phyloP scores from a whole-genome alignment of 2,888 invertebrate genomes.

The Patella caerulea region DNA sequence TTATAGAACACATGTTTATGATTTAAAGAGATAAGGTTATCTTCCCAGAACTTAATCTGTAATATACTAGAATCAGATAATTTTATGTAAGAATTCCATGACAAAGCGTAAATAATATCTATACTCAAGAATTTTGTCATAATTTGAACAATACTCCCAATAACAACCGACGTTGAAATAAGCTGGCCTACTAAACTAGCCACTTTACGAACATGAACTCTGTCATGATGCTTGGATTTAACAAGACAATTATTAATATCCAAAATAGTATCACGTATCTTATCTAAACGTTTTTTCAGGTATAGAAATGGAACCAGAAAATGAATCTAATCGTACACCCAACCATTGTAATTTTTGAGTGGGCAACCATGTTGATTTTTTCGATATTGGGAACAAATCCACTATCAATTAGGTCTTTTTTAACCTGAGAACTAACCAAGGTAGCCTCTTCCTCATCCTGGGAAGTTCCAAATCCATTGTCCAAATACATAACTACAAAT shows the following conservation, averaged over 20 bases:
- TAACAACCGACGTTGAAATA: neutral
- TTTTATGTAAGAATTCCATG: slow-evolving; percentile 26
- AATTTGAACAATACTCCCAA: neutral
- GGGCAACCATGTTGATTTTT: neutral
- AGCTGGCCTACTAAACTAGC: neutral
- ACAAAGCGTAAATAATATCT: slow-evolving; percentile 17
- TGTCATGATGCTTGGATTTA: neutral
- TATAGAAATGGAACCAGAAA: neutral
- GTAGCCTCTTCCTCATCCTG: neutral
- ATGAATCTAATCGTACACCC: neutral
- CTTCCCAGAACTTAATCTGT: slow-evolving; percentile 18
- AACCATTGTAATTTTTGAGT: neutral
- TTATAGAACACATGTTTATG: too few relatives aligned
- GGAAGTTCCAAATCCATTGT: neutral
- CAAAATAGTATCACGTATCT: neutral
- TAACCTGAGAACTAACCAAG: neutral
- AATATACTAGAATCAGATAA: slow-evolving; percentile 19
- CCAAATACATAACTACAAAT: too few relatives aligned
- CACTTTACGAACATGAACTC: neutral
- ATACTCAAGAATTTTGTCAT: slow-evolving; percentile 14
- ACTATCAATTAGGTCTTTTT: neutral
- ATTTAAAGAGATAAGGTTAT: neutral
- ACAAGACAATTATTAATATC: neutral
- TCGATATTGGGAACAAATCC: slow-evolving; percentile 1
- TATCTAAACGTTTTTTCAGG: neutral